Evolutionary conservation across 2,888 invertebrate species (phyloP), one percentile per base, ranked within the genome.

Genomic region (Barypeithes pellucidus): DNA sequence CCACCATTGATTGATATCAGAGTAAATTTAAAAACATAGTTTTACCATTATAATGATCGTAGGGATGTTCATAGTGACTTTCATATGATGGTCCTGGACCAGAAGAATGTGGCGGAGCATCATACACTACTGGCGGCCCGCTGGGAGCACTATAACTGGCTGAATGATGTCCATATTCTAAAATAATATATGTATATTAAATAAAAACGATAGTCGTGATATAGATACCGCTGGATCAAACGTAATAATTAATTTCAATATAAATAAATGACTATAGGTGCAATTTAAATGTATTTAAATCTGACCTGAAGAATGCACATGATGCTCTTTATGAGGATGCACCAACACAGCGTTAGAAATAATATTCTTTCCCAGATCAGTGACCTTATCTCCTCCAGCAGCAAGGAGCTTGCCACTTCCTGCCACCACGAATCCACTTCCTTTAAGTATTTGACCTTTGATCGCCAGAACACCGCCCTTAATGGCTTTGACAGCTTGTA

Each of bases 401-500:
- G 91, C 90, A 71, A 95, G 91, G 59, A 94, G 88, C 81, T 89
- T 89, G 20, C 92, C 92, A 78, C 90, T 89, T 11, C 91, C 89
- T 18, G 90, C 88, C 22, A 92, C 85, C 16, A 91, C 84, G 79
- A 91, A 90, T 11, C 95, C 95, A 66, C 95, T 92, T 47, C 95
- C 95, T 86, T 95, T 95, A 79, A 95, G 92, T 29, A 96, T 87
- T 84, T 95, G 94, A 0, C 95, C 95, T 82, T 95, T 95, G n/a
- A 95, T 89, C 24, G 95, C 95, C 2, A 95, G 91, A 9, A 95
- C 93, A 59, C 95, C 95, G 9, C 95, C 95, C 8, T 95, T 94
- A 76, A 96, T 94, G 12, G 95, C 95, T 83, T 95, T 95, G 0
- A 95, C 92, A 0, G 95, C 95, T 89, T 95, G 95, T 82, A 95